These are phyloP conservation scores for Catostomus latipinnis DNA, from an alignment of 2,797 vertebrate species.

Conservation along the genomic window DNA sequence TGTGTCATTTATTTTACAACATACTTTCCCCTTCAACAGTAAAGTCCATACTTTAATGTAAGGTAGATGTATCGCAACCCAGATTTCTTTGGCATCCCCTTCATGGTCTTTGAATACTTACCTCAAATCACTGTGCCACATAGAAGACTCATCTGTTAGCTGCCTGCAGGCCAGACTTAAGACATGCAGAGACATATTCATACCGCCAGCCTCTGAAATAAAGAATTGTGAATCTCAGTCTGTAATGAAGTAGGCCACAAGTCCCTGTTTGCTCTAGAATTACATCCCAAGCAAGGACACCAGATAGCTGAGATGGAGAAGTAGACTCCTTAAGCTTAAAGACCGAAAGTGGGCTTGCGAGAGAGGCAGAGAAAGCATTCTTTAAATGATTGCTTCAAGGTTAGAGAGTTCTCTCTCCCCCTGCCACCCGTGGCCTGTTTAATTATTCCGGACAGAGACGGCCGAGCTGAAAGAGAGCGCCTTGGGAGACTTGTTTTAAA, in stretches of 20 bases:
- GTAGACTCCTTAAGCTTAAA: conserved; percentile 72
- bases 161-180: conserved; percentile 36
- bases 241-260: conserved; percentile 66
- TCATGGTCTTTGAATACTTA: conserved; percentile 19
- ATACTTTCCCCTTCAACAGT: neutral
- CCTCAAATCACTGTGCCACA: conserved; percentile 30
- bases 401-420: conserved; percentile 69
- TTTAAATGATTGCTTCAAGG: conserved; percentile 76
- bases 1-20: neutral
- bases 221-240: conserved; percentile 47
- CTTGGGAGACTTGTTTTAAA: conserved; percentile 63
- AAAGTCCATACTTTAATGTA: neutral
- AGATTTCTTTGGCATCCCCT: neutral
- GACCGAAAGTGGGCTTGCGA: conserved; percentile 60
- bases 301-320: conserved; percentile 75
- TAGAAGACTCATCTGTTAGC: conserved; percentile 35
- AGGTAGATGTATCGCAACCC: neutral
- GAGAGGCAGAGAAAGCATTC: conserved; percentile 48
- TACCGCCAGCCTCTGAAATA: conserved; percentile 51
- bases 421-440: conserved; percentile 67
- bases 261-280: conserved; percentile 62
- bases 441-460: conserved; percentile 66
- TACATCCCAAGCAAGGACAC: conserved; percentile 71
- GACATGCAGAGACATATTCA: conserved; percentile 41
- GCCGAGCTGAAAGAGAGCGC: conserved; percentile 50